phyloP scores from a whole-genome alignment of 2,797 vertebrate genomes.

The Malurus leucopterus region DNA sequence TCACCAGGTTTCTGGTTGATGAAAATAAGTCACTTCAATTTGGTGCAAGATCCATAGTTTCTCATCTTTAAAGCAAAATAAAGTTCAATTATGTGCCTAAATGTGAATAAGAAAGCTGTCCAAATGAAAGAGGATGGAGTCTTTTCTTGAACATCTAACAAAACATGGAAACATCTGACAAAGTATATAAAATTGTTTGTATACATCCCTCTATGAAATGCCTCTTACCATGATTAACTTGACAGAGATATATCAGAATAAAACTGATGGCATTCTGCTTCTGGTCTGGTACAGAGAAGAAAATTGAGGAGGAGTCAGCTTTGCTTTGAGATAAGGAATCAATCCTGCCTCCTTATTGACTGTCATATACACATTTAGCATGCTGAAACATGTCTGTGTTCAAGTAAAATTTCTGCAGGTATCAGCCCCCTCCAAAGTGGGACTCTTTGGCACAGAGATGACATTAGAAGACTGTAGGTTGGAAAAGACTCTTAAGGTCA shows the following conservation, averaged over 20 bases:
- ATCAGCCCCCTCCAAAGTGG: not conserved
- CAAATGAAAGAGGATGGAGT: not conserved
- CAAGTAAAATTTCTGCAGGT: not conserved
- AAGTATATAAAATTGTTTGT: not conserved
- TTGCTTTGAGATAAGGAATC: not conserved
- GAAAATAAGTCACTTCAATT: not conserved
- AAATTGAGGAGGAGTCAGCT: not conserved
- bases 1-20: not conserved
- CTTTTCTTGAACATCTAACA: not conserved
- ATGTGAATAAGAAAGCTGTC: not conserved
- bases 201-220: not conserved
- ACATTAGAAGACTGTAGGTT: not conserved
- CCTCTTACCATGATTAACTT: not conserved
- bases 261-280: not conserved
- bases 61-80: not conserved
- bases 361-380: not conserved
- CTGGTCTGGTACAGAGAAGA: not conserved
- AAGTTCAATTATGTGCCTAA: not conserved
- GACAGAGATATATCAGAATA: not conserved
- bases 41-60: fast-evolving
- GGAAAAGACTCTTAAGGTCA: not conserved
- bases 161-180: too few relatives aligned
- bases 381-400: not conserved
- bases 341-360: not conserved
- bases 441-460: not conserved